Evolutionary conservation across 2,888 invertebrate genomes (phyloP), one percentile per base, ranked within the genome.

Genomic region (Ctena decussata): DNA sequence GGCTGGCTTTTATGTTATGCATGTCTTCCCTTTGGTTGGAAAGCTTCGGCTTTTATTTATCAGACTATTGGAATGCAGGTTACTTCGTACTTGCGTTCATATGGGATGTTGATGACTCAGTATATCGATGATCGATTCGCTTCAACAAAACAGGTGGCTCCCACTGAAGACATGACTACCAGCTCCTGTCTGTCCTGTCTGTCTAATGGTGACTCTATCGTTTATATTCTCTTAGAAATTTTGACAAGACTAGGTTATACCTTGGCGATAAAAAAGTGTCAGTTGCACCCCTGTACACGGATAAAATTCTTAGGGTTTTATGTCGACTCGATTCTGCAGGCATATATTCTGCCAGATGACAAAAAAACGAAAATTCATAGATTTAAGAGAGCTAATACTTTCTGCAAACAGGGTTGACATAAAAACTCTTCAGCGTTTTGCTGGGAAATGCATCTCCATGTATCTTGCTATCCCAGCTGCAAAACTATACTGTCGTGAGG

Each of bases 41-140:
- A 86, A 57, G 65, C 77, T 1, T 69, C 71, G 65, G 76, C 85
- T 6, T 79, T 35, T 60, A 53, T 82, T 57, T 85, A 82, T 41
- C 75, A 82, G 0, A 24, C 80, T 6, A 72, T 60, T 18, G 65
- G 39, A 24, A 32, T 80, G 32, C 49, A 35, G 15, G 32, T 72
- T 27, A 44, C 44, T 15, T 39, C 60, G 0, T 80, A 80, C 32
- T 73, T 57, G 44, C 12, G 80, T 15, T 0, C 24, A 5, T n/a
- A 77, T 24, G 80, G 77, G 3, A 70, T 77, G 0, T 41, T 73
- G 27, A 27, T 15, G 8, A 35, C 74, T 0, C 35, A 46, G 44
- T 81, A 81, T 44, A 85, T 81, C 8, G 85, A 81, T 78, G 85
- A 81, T 74, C 27, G 84, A n/a, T 12, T 80, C 24, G 35, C 75